Conservation (phyloP, 2,113 vertebrate species). For the Anolis sagrei region DNA sequence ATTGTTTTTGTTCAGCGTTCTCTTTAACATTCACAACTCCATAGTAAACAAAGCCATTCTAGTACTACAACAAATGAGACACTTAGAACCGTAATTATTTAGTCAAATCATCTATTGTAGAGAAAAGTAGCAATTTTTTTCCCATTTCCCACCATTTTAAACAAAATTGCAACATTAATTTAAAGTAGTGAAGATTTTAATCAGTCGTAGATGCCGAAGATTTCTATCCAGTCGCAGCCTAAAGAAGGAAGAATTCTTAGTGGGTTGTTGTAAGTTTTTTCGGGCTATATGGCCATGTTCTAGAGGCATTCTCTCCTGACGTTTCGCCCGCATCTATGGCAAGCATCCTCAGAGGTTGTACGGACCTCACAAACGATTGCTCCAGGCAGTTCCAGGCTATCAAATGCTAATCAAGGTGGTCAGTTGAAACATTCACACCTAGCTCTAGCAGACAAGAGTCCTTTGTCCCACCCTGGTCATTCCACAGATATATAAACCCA, state of each 20-base stretch:
- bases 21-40: neutral
- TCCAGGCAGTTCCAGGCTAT: no score
- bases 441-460: no score
- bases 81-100: neutral
- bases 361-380: no score
- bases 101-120: neutral
- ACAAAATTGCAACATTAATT: neutral
- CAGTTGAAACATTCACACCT: no score
- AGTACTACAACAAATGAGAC: neutral
- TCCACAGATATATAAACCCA: no score
- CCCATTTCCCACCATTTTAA: neutral
- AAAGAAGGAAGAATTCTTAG: neutral
- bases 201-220: neutral
- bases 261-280: no score
- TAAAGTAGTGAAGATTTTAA: neutral
- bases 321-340: no score
- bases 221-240: neutral
- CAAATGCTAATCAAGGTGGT: no score
- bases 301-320: no score
- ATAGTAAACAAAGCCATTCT: neutral
- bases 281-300: no score
- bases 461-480: no score
- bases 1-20: neutral
- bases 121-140: neutral
- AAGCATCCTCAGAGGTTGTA: no score